Percentiles rank a stretch among this genome's conserved stretches.
Conservation (phyloP, 2,888 invertebrate species). For the Lomographa bimaculata region DNA sequence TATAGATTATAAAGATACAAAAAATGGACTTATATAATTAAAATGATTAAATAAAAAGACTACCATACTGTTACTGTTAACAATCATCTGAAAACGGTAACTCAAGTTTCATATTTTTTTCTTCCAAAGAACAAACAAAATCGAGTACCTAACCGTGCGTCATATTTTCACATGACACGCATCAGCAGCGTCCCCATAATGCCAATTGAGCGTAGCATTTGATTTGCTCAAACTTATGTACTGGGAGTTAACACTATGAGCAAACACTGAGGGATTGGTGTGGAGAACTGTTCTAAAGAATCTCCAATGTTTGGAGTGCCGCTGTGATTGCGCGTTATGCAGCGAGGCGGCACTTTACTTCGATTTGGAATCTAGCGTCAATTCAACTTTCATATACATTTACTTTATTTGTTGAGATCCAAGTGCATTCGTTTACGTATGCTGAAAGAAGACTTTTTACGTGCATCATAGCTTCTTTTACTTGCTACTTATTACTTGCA, state of each 20-base stretch:
- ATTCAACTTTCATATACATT: constrained; percentile 31
- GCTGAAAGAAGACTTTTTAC: too few species aligned
- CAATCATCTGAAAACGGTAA: too few species aligned
- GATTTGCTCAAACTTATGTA: constrained; percentile 14
- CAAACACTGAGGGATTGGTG: constrained; percentile 33
- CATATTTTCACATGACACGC: background rate
- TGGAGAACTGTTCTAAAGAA: constrained; percentile 44
- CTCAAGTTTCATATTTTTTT: too few species aligned
- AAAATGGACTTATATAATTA: too few species aligned
- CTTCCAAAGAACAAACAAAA: too few species aligned
- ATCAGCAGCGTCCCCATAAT: constrained; percentile 5
- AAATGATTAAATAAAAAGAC: too few species aligned
- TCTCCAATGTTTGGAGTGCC: constrained; percentile 44
- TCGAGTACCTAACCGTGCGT: too few species aligned
- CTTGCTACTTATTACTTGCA: too few species aligned
- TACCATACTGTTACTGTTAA: too few species aligned
- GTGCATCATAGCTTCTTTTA: too few species aligned
- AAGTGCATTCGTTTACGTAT: too few species aligned
- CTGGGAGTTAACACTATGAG: constrained; percentile 8
- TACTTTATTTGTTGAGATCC: constrained; percentile 16
- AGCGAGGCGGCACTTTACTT: constrained; percentile 40
- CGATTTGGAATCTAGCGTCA: constrained; percentile 32
- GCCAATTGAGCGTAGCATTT: constrained; percentile 3
- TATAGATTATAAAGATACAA: too few species aligned
- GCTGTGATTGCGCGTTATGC: constrained; percentile 44